phyloP scores from a whole-genome alignment of 1,140 invertebrate genomes.

The Drosophila kurseongensis region DNA sequence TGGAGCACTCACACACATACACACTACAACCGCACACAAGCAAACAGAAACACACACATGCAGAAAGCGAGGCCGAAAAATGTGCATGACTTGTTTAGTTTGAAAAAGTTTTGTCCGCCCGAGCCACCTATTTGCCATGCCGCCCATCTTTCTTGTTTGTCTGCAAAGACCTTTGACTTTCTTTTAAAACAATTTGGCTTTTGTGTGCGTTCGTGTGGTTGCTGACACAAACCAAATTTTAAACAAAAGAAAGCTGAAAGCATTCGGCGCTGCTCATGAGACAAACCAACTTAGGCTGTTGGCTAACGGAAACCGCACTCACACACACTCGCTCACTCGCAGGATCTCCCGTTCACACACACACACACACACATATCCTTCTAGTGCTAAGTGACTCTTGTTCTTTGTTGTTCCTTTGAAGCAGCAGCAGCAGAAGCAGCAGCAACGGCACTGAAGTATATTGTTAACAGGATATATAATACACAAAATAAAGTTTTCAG shows the following conservation, averaged over 20 bases:
- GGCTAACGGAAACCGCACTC: conserved; percentile 81
- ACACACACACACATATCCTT: conserved; percentile 38
- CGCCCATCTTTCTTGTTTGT: conserved; percentile 46
- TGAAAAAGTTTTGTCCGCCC: conserved; percentile 70
- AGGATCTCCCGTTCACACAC: conserved; percentile 16
- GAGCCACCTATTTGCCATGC: conserved; percentile 46
- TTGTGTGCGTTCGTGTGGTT: conserved; percentile 77
- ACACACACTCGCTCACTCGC: conserved; percentile 45
- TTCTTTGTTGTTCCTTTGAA: conserved; percentile 79
- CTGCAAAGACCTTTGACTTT: conserved; percentile 76
- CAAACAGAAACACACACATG: conserved; percentile 33
- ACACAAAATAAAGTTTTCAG: conserved; percentile 83
- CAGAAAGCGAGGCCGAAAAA: conserved; percentile 42
- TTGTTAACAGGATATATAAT: conserved; percentile 83
- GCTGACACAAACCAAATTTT: conserved; percentile 82
- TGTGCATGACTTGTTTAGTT: conserved; percentile 80
- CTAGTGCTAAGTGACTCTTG: conserved; percentile 77
- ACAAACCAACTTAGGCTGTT: conserved; percentile 76
- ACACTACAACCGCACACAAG: conserved; percentile 37
- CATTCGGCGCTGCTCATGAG: conserved; percentile 68
- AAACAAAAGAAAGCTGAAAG: conserved; percentile 77
- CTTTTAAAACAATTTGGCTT: conserved; percentile 81
- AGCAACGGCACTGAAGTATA: conserved; percentile 72
- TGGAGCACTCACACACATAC: conserved; percentile 19
- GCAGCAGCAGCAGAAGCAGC: conserved; percentile 38